Percentiles rank a stretch among this genome's conserved stretches.
Conservation (phyloP, 1,140 invertebrate species). For the Dendroctonus ponderosae region DNA sequence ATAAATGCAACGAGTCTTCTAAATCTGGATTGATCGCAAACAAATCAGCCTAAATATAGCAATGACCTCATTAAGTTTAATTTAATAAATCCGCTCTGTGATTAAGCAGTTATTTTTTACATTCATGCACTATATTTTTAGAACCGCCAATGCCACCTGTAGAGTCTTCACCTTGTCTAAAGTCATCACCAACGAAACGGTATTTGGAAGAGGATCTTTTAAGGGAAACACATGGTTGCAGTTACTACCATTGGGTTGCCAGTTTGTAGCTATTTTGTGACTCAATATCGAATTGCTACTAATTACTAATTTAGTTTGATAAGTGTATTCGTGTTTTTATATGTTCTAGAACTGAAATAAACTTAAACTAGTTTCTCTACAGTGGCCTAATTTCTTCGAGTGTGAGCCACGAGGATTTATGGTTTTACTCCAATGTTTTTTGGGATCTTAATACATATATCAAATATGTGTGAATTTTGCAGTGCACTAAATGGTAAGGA, state of each 20-base stretch:
- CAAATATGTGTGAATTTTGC: too few species aligned
- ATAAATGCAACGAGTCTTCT: too few species aligned
- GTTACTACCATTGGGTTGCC: constrained; percentile 51
- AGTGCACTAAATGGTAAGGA: too few species aligned
- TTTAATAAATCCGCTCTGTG: too few species aligned
- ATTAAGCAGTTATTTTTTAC: too few species aligned
- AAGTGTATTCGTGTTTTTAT: not conserved
- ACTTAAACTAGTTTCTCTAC: not conserved
- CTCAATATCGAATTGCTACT: not conserved
- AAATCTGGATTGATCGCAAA: too few species aligned
- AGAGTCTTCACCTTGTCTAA: not conserved
- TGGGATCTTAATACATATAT: too few species aligned
- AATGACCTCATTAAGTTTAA: too few species aligned
- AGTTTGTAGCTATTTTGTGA: constrained; percentile 7
- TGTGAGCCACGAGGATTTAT: not conserved
- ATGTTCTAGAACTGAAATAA: not conserved
- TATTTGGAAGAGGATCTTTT: constrained; percentile 50
- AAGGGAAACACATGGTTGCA: constrained; percentile 55
- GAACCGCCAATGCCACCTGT: too few species aligned
- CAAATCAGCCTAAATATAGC: too few species aligned
- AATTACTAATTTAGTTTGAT: constrained; percentile 1
- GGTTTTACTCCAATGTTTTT: not conserved
- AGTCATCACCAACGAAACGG: constrained; percentile 8
- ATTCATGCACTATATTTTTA: too few species aligned
- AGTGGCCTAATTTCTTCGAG: not conserved